phyloP scores from a whole-genome alignment of 2,797 vertebrate genomes.

The Phoebastria nigripes region DNA sequence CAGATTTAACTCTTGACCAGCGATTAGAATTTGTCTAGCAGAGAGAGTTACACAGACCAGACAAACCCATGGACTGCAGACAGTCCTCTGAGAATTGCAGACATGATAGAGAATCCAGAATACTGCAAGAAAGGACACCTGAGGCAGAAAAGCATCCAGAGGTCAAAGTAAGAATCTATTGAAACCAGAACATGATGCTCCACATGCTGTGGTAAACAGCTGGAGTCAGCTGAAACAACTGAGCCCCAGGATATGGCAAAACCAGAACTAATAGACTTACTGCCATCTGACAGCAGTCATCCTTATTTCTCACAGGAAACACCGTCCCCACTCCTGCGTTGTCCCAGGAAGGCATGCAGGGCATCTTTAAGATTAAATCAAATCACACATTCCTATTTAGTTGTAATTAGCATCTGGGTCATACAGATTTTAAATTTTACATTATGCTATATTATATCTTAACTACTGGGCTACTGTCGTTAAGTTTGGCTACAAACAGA shows the following conservation, averaged over 20 bases:
- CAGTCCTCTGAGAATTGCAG: background rate
- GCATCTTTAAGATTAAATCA: background rate
- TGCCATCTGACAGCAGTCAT: background rate
- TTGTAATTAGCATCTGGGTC: background rate
- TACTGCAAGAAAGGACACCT: slow-evolving; percentile 19
- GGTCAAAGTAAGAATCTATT: slow-evolving; percentile 18
- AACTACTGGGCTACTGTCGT: background rate
- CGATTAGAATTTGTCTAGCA: background rate
- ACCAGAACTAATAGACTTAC: background rate
- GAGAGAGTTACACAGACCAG: background rate
- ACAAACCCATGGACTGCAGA: background rate
- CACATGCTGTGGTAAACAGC: slow-evolving; percentile 44
- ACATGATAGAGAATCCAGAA: background rate
- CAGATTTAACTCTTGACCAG: background rate
- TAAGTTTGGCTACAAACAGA: background rate
- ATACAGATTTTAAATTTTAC: background rate
- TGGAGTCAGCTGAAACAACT: slow-evolving; percentile 42
- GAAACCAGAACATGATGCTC: slow-evolving; percentile 4
- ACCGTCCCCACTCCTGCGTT: background rate
- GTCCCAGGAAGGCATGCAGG: background rate
- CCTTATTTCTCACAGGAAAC: background rate
- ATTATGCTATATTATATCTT: background rate
- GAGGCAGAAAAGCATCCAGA: slow-evolving; percentile 27
- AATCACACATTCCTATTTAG: background rate
- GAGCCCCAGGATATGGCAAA: slow-evolving; percentile 39